These are phyloP conservation scores for Sinhomidia bicolor DNA, from an alignment of 2,888 invertebrate genomes.

Conservation along the genomic window DNA sequence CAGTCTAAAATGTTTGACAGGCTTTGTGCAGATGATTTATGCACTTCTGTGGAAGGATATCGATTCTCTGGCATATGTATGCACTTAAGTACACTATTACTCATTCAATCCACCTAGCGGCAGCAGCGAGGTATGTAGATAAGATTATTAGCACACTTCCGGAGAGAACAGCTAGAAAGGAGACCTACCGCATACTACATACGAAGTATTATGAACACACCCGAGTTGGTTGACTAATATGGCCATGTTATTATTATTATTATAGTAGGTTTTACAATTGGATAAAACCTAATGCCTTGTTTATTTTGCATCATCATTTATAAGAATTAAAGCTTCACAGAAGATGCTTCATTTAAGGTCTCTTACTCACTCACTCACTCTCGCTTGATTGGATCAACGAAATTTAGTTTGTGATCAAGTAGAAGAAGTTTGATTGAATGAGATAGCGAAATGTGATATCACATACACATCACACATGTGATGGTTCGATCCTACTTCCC, in stretches of 20 bases:
- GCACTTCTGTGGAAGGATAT: conserved; percentile 48
- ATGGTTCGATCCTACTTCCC: background rate
- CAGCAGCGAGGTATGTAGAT: no score
- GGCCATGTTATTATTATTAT: background rate
- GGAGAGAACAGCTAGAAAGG: background rate
- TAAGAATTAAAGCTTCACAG: background rate
- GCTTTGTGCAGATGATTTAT: conserved; percentile 73
- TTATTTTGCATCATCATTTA: background rate
- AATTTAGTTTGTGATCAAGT: background rate
- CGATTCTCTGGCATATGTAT: conserved; percentile 51
- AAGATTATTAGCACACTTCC: background rate
- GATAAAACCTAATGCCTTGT: background rate
- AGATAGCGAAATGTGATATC: no score
- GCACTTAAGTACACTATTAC: conserved; percentile 18
- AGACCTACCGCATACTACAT: no score
- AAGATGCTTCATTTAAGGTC: background rate
- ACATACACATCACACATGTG: no score
- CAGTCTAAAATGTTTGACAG: conserved; percentile 69
- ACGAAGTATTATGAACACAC: no score
- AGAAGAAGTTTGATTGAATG: background rate
- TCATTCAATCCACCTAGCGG: background rate
- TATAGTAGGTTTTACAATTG: background rate
- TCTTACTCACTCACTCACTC: background rate
- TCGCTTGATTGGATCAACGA: background rate
- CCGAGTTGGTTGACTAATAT: background rate